Evolutionary conservation across 2,113 vertebrate genomes (phyloP).

Genomic region (Balaeniceps rex): DNA sequence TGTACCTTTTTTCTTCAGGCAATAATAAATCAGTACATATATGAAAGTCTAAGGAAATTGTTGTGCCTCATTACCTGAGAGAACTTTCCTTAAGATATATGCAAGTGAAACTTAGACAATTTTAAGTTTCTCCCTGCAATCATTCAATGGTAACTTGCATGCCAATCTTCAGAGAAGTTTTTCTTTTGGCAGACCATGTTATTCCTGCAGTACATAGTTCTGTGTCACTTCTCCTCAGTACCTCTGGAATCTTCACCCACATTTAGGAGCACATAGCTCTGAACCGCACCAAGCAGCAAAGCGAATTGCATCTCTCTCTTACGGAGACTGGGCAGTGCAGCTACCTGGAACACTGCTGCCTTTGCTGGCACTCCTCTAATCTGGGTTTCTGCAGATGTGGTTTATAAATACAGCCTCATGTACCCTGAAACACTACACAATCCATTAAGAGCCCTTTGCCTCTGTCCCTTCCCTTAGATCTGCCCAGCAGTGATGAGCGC

Average conservation of each 20-base stretch:
- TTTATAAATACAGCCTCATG: neutral
- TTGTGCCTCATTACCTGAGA: neutral
- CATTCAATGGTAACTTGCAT: neutral
- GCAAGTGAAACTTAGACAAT: neutral
- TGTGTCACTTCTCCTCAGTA: neutral
- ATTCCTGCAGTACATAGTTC: neutral
- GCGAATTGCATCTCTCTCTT: neutral
- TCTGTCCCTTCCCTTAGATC: neutral
- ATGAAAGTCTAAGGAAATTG: neutral
- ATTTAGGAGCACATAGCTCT: neutral
- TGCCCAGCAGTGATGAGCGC: rapidly evolving
- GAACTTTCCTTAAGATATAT: neutral
- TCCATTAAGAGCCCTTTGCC: neutral
- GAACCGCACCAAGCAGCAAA: neutral
- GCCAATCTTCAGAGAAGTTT: neutral
- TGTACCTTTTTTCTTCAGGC: neutral
- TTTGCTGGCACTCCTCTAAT: neutral
- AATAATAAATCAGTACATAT: neutral
- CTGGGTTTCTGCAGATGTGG: neutral
- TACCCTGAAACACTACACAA: neutral
- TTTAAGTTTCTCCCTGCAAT: neutral
- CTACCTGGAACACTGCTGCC: neutral
- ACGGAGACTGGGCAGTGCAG: neutral
- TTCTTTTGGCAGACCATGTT: neutral
- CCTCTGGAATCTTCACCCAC: neutral